Conservation (phyloP, 1,140 invertebrate species). For the Harpegnathos saltator region DNA sequence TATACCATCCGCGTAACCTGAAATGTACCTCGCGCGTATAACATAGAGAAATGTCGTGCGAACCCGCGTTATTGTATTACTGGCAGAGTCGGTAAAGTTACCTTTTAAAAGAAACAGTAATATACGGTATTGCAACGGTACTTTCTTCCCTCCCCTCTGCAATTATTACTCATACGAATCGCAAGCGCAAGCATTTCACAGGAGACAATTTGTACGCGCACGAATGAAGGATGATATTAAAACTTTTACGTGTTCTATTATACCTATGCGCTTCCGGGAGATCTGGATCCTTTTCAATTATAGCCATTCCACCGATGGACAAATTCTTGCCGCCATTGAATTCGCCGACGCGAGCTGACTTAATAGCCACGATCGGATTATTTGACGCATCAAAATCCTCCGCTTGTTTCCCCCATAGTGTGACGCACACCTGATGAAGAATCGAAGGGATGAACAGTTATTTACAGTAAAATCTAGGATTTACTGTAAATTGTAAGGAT, state of each 20-base stretch:
- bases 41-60: too few relatives aligned
- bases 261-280: slow-evolving; percentile 92
- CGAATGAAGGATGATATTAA: too few relatives aligned
- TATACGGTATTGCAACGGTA: too few relatives aligned
- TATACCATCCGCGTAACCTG: slow-evolving; percentile 95
- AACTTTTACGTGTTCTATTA: neutral
- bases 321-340: slow-evolving; percentile 91
- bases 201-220: too few relatives aligned
- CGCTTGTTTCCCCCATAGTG: slow-evolving; percentile 93
- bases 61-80: too few relatives aligned
- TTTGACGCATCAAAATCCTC: slow-evolving; percentile 92
- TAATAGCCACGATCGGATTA: slow-evolving; percentile 94
- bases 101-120: too few relatives aligned
- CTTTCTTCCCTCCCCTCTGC: too few relatives aligned
- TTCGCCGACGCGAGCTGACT: slow-evolving; percentile 91
- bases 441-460: slow-evolving; percentile 56
- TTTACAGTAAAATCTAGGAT: too few relatives aligned
- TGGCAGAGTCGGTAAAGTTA: too few relatives aligned
- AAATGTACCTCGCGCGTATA: slow-evolving; percentile 11
- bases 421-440: slow-evolving; percentile 88
- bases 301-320: slow-evolving; percentile 87
- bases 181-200: too few relatives aligned
- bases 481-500: too few relatives aligned
- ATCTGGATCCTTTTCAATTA: slow-evolving; percentile 94
- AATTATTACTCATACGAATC: too few relatives aligned